Evolutionary conservation across 2,113 vertebrate species (phyloP).

Genomic region (Gavia stellata): DNA sequence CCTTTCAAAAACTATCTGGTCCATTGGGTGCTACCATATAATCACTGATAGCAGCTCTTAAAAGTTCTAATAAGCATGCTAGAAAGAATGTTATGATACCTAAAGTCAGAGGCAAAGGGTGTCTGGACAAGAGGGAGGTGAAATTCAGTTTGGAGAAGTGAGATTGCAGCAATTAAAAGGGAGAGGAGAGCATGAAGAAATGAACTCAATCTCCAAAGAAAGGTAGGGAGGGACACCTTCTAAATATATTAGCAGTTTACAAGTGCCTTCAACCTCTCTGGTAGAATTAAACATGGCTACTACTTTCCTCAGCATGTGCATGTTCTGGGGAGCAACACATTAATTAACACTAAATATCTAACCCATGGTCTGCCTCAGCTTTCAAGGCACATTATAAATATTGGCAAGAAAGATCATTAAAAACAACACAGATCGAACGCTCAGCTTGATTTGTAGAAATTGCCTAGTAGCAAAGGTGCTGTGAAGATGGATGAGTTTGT

Average conservation of each 20-base stretch:
- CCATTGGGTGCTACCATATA: not conserved
- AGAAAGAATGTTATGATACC: not conserved
- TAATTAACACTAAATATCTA: constrained; percentile 38
- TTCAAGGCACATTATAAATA: constrained; percentile 36
- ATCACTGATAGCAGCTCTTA: not conserved
- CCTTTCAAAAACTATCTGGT: not conserved
- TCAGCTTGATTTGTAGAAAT: constrained; percentile 38
- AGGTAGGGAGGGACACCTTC: not conserved
- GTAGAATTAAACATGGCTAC: not conserved
- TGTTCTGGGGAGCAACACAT: not conserved
- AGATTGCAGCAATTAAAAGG: not conserved
- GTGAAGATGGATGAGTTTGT: constrained; percentile 46
- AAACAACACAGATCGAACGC: constrained; percentile 34
- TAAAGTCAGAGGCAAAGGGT: not conserved
- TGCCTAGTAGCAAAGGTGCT: constrained; percentile 20
- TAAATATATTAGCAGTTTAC: not conserved
- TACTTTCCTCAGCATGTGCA: not conserved
- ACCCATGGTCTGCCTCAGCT: not conserved
- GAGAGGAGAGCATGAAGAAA: not conserved
- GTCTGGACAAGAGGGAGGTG: not conserved
- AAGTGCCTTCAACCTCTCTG: not conserved
- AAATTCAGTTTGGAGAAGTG: not conserved
- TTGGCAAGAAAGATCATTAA: constrained; percentile 42
- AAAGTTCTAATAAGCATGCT: not conserved
- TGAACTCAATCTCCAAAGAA: not conserved